Evolutionary conservation across 1,140 invertebrate species (phyloP), one percentile per base, ranked within the genome.

Genomic region (Telenomus remus): DNA sequence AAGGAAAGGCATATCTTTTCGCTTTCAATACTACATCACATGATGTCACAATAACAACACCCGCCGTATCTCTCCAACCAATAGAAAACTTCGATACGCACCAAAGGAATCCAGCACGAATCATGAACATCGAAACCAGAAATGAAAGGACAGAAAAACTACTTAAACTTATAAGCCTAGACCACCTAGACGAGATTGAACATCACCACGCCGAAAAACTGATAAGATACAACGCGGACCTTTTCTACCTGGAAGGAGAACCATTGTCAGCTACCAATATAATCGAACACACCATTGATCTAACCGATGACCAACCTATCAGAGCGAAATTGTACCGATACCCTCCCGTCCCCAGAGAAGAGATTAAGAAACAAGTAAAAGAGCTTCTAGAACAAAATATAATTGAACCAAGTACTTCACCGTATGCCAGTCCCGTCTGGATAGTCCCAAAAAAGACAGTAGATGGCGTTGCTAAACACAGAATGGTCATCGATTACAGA

Each of bases 231-330:
- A 13, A 7, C 13, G 6, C 12, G 4, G 43, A 44, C 13, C 43
- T n/a, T 2, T 44, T 44, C n/a, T 12, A 44, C n/a, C 3, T 44
- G 12, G n/a, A n/a, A 7, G 12, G 12, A n/a, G 43, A 44, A 44
- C 1, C 1, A 2, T 12, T 44, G 6, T 2, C 7, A 1, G n/a
- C 43, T 3, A n/a, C 43, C 4, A 51, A 51, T n/a, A 7, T n/a
- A n/a, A 34, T 51, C 7, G 37, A 51, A 15, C 59, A 61, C 11
- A 53, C 35, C 34, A 61, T 51, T 3, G 16, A 35, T 0, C 1
- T 43, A 0, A 49, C 11, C 0, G 37, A 27, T 27, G 6, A 27
- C 19, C 19, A 27, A 27, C 19, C 19, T 27, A 6, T 27, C 19
- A 1, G 19, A 3, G 19, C 19, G 1, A 27, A 27, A 27, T 6